A percentile compares a stretch with the other conserved stretches of the same genome.
Evolutionary conservation across 2,888 invertebrate genomes (phyloP).

Genomic region (Cheilosia scutellata): DNA sequence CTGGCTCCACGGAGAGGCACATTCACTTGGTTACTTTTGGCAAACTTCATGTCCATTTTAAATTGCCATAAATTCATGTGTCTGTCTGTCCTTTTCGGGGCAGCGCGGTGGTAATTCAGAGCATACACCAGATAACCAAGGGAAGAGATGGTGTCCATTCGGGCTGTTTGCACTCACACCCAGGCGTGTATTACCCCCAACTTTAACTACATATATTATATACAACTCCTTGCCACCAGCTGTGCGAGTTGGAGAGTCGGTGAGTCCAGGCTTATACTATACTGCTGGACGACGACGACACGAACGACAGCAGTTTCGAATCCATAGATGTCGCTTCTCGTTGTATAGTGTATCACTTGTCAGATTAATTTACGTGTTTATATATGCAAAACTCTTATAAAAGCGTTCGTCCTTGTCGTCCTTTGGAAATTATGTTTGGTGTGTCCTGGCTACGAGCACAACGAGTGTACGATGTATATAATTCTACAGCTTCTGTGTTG

Average conservation of each 20-base stretch:
- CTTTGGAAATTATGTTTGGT: conserved; percentile 75
- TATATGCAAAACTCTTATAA: conserved; percentile 77
- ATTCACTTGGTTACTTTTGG: conserved; percentile 73
- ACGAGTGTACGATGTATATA: conserved; percentile 51
- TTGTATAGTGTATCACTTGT: conserved; percentile 82
- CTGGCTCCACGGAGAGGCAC: conserved; percentile 7
- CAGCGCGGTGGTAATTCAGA: conserved; percentile 36
- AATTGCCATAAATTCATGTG: conserved; percentile 76
- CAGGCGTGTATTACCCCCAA: conserved; percentile 25
- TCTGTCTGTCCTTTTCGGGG: conserved; percentile 66
- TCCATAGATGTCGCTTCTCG: conserved; percentile 71
- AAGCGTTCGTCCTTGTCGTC: conserved; percentile 76
- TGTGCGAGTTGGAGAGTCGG: conserved; percentile 18
- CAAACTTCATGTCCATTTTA: conserved; percentile 75
- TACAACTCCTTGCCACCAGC: conserved; percentile 27
- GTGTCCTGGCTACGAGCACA: conserved; percentile 40
- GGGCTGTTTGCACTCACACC: conserved; percentile 65
- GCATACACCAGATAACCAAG: conserved; percentile 9
- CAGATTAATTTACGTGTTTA: conserved; percentile 84
- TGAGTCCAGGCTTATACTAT: conserved; percentile 22
- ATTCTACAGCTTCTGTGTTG: conserved; percentile 51
- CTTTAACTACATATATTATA: background rate
- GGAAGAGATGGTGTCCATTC: conserved; percentile 49
- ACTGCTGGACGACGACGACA: conserved; percentile 38
- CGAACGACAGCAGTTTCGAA: conserved; percentile 65